Conservation (phyloP, 2,113 vertebrate genomes). For the Tamias sibiricus region DNA sequence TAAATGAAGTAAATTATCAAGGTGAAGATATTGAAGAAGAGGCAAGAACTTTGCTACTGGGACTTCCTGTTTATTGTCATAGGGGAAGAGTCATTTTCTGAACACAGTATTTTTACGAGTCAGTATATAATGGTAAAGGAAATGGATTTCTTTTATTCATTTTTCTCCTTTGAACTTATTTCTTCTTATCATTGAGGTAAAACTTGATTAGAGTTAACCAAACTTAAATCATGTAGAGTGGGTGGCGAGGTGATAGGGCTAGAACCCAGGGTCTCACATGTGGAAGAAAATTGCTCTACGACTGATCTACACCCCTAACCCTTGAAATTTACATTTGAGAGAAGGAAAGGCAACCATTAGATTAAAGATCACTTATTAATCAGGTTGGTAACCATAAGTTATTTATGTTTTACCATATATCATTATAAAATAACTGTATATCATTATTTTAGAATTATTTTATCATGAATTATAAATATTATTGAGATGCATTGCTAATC, state of each 20-base stretch:
- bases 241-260: not conserved
- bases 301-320: not conserved
- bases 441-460: not conserved
- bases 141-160: not conserved
- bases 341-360: not conserved
- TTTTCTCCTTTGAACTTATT: not conserved
- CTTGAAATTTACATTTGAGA: not conserved
- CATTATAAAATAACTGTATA: conserved; percentile 13
- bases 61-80: not conserved
- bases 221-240: not conserved
- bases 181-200: not conserved
- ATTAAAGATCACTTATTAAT: not conserved
- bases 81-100: not conserved
- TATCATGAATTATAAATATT: not conserved
- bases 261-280: not conserved
- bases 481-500: not conserved
- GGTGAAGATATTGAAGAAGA: not conserved
- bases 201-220: not conserved
- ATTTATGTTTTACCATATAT: not conserved
- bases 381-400: not conserved
- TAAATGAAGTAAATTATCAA: not conserved
- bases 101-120: not conserved
- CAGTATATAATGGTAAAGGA: not conserved
- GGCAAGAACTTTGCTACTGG: not conserved
- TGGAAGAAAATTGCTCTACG: not conserved